Evolutionary conservation across 2,888 invertebrate genomes (phyloP), one percentile per base, ranked within the genome.

Genomic region (Metopia argyrocephala): DNA sequence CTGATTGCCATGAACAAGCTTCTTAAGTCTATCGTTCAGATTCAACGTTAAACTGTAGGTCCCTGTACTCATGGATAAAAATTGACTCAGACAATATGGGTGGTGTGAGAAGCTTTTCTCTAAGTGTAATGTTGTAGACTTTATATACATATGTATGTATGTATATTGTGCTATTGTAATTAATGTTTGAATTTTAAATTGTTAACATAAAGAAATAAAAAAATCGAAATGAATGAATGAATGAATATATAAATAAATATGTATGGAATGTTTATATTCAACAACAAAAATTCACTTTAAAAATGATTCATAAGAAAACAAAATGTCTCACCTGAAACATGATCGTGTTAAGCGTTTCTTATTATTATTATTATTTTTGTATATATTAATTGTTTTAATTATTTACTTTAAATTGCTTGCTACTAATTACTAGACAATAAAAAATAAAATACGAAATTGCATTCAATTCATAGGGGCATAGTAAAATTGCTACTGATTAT

Each of bases 271-370:
- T 64, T 48, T 54, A 52, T 23, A 28, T 28, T 31, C 38, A 74
- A 56, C 31, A 54, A 28, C 31, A 54, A 28, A 23, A 15, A 31
- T 64, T 48, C 38, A 21, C 12, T 18, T 69, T 56, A n/a, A 6
- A 20, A 70, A 52, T 76, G 76, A 76, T 65, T 76, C 76, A 76
- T 59, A 52, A 52, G 21, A 21, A n/a, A 45, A 28, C 45, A 15
- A 46, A 28, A 4, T 66, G 52, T 64, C 64, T 76, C 57, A 65
- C 76, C 76, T 71, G 65, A n/a, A 52, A 45, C 65, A 57, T 70
- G 28, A 38, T 38, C 38, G 38, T 38, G 38, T 38, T 38, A 38
- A 38, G 4, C 1, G 4, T 31, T 38, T 38, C 12, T 38, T 38
- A 15, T 38, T 38, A 15, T 38, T 38, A 3, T 38, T 38, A 38